Evolutionary conservation across 1,140 invertebrate genomes (phyloP).

Genomic region (Diploscapter pachys): DNA sequence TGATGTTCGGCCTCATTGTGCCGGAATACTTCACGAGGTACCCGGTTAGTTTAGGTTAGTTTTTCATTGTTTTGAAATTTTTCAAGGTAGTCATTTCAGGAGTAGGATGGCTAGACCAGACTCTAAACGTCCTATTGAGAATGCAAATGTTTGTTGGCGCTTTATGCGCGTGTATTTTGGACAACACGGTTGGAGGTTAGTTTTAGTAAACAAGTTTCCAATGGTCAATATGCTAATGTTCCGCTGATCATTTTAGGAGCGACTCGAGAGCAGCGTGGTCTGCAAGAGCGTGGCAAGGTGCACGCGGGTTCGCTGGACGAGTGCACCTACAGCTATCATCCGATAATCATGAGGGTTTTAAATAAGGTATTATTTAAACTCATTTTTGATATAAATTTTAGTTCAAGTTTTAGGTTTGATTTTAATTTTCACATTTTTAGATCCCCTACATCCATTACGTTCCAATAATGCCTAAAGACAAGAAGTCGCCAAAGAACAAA

Average conservation of each 20-base stretch:
- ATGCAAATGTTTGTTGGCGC: slow-evolving; percentile 61
- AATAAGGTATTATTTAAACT: slow-evolving; percentile 4
- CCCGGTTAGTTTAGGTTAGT: too few relatives aligned
- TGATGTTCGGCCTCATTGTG: slow-evolving; percentile 61
- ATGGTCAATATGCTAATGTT: neutral
- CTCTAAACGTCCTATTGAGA: slow-evolving; percentile 41
- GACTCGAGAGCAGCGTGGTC: slow-evolving; percentile 51
- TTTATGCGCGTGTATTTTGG: slow-evolving; percentile 59
- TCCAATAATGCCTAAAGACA: slow-evolving; percentile 44
- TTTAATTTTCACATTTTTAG: neutral
- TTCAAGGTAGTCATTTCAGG: slow-evolving; percentile 13
- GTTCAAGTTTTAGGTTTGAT: too few relatives aligned
- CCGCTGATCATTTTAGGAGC: slow-evolving; percentile 39
- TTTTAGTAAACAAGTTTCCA: slow-evolving; percentile 1
- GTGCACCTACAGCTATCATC: slow-evolving; percentile 47
- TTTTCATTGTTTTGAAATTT: neutral
- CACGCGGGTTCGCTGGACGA: slow-evolving; percentile 42
- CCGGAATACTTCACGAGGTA: slow-evolving; percentile 47
- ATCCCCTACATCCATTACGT: slow-evolving; percentile 37
- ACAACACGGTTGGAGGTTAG: slow-evolving; percentile 61
- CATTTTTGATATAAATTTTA: neutral
- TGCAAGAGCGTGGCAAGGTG: slow-evolving; percentile 44
- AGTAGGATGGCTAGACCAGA: slow-evolving; percentile 33
- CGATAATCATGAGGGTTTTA: slow-evolving; percentile 38
- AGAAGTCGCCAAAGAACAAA: slow-evolving; percentile 21